Percentiles rank a stretch among this genome's conserved stretches.
These are phyloP conservation scores for Castor canadensis DNA, from an alignment of 2,113 vertebrate genomes.

Conservation along the genomic window DNA sequence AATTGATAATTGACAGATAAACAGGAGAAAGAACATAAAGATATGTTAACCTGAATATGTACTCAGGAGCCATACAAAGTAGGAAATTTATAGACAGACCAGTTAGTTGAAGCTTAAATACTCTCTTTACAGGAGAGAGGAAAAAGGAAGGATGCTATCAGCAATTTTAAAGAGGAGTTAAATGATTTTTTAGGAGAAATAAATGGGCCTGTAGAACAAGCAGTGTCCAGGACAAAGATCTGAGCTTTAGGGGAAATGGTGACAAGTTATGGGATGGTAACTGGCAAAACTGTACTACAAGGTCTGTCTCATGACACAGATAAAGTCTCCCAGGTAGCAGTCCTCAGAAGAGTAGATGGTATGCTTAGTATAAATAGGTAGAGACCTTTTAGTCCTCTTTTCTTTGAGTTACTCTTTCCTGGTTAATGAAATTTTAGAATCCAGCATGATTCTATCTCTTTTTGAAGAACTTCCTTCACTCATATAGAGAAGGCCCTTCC, in stretches of 20 bases:
- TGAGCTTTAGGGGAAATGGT: not conserved
- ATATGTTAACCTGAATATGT: not conserved
- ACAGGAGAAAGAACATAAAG: not conserved
- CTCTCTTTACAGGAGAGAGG: not conserved
- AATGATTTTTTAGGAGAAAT: not conserved
- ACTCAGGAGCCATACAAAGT: not conserved
- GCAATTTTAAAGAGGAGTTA: not conserved
- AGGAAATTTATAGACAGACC: not conserved
- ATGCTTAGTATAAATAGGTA: not conserved
- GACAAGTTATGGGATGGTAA: not conserved
- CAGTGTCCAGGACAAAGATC: not conserved
- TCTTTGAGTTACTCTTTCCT: not conserved
- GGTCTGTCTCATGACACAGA: not conserved
- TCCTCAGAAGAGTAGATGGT: not conserved
- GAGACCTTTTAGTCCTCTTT: not conserved
- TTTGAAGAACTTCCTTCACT: not conserved
- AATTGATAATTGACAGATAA: not conserved
- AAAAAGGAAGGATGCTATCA: no score
- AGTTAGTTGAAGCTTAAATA: not conserved
- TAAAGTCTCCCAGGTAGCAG: not conserved
- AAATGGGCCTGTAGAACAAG: not conserved
- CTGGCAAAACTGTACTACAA: not conserved
- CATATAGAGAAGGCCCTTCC: not conserved
- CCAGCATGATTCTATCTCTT: not conserved
- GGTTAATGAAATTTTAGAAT: not conserved